Evolutionary conservation across 2,888 invertebrate genomes (phyloP).

Genomic region (Dorcus hopei): DNA sequence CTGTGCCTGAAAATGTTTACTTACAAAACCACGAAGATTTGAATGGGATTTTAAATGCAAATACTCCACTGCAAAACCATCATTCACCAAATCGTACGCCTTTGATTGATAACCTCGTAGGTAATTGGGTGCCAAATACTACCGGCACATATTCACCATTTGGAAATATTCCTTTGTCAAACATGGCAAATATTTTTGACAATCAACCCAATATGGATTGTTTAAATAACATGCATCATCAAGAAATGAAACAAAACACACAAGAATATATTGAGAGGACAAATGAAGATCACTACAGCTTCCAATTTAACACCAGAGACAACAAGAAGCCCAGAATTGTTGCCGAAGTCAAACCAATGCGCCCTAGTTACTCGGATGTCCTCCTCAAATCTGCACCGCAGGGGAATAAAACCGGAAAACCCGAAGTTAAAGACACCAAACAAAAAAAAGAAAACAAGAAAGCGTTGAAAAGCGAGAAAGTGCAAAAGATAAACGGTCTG

Average conservation of each 20-base stretch:
- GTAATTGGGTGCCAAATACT: slow-evolving; percentile 70
- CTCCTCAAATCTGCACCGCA: slow-evolving; percentile 64
- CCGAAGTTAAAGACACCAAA: slow-evolving; percentile 46
- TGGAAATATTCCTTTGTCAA: slow-evolving; percentile 59
- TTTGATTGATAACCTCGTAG: slow-evolving; percentile 67
- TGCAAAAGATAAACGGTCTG: slow-evolving; percentile 36
- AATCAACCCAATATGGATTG: slow-evolving; percentile 36
- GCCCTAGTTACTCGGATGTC: slow-evolving; percentile 82
- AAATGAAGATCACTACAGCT: slow-evolving; percentile 40
- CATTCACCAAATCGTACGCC: slow-evolving; percentile 37
- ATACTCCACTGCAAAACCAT: neutral
- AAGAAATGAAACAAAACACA: slow-evolving; percentile 10
- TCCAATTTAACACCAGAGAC: slow-evolving; percentile 50
- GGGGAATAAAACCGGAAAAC: slow-evolving; percentile 42
- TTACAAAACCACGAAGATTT: slow-evolving; percentile 10
- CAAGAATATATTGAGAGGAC: slow-evolving; percentile 24
- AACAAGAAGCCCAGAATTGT: slow-evolving; percentile 69
- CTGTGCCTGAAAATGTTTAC: slow-evolving; percentile 13
- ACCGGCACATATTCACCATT: slow-evolving; percentile 73
- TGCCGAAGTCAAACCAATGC: slow-evolving; percentile 83
- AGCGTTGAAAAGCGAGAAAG: slow-evolving; percentile 47
- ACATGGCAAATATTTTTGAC: slow-evolving; percentile 44
- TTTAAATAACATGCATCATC: slow-evolving; percentile 21
- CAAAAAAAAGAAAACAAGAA: slow-evolving; percentile 46
- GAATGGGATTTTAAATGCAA: slow-evolving; percentile 6